phyloP scores from a whole-genome alignment of 1,140 invertebrate genomes.

The Trachymyrmex septentrionalis region DNA sequence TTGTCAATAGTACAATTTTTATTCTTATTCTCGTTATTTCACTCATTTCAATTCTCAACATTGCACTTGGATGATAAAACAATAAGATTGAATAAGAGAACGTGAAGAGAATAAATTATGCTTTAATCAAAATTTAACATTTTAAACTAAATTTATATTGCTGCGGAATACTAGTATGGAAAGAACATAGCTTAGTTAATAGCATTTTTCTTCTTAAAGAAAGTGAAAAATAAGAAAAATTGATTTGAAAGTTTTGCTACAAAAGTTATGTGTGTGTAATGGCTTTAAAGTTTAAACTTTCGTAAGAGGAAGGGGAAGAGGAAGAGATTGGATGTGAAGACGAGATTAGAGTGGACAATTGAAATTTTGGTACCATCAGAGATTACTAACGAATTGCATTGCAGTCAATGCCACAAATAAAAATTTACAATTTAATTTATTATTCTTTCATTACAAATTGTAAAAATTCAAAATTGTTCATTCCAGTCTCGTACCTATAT shows the following conservation, averaged over 20 bases:
- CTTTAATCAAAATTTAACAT: not conserved
- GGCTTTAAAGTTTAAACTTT: not conserved
- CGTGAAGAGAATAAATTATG: not conserved
- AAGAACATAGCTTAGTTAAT: not conserved
- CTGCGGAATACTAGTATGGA: not conserved
- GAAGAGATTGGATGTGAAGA: not conserved
- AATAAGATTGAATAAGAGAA: not conserved
- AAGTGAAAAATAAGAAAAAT: not conserved
- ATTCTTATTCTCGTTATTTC: too few species aligned
- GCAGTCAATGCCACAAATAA: not conserved
- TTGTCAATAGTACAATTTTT: not conserved
- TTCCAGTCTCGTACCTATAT: not conserved
- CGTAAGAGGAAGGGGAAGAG: too few species aligned
- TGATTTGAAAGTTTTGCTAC: not conserved
- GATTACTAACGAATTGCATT: not conserved
- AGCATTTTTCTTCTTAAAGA: too few species aligned
- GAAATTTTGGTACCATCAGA: not conserved
- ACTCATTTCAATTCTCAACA: not conserved
- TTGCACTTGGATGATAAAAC: not conserved
- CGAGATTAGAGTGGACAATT: not conserved
- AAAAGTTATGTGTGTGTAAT: not conserved
- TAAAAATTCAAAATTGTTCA: not conserved
- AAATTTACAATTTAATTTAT: slow-evolving; percentile 7
- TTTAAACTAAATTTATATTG: not conserved
- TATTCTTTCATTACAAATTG: not conserved